These are phyloP conservation scores for Allophyes oxyacanthae DNA, from an alignment of 2,888 invertebrate species.

Conservation along the genomic window DNA sequence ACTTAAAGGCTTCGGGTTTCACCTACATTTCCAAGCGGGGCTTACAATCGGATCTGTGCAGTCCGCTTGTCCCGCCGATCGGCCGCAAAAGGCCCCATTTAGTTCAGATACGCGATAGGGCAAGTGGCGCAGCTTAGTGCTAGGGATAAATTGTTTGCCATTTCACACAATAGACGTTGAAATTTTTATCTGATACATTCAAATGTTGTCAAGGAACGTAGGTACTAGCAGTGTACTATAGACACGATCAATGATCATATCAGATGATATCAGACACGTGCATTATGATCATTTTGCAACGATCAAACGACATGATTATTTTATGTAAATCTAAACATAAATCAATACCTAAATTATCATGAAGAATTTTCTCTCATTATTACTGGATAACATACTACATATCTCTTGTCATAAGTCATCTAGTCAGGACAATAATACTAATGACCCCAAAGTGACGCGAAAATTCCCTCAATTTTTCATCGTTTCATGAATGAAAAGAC, in stretches of 20 bases:
- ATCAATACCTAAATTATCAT: too few species aligned
- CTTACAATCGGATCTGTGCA: conserved; percentile 53
- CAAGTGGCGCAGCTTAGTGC: conserved; percentile 11
- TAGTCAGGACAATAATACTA: conserved; percentile 17
- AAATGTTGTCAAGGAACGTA: not conserved
- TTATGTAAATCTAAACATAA: too few species aligned
- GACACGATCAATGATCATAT: too few species aligned
- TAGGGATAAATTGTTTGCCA: conserved; percentile 18
- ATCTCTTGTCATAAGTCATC: conserved; percentile 23
- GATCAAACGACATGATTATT: too few species aligned
- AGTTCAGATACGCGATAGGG: conserved; percentile 23
- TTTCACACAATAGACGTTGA: conserved; percentile 16
- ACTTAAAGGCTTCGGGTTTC: conserved; percentile 35
- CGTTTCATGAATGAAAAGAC: conserved; percentile 6
- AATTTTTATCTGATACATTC: not conserved
- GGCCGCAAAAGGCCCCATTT: conserved; percentile 14
- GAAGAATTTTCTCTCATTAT: too few species aligned
- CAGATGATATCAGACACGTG: too few species aligned
- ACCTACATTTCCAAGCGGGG: conserved; percentile 44
- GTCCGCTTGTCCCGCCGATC: conserved; percentile 25
- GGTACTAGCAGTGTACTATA: too few species aligned
- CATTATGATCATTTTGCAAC: too few species aligned
- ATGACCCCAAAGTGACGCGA: not conserved
- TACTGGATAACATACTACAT: too few species aligned
- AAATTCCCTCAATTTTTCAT: conserved; percentile 23